A percentile compares a stretch with the other conserved stretches of the same genome.
Evolutionary conservation across 2,113 vertebrate species (phyloP).

Genomic region (Chionis minor): DNA sequence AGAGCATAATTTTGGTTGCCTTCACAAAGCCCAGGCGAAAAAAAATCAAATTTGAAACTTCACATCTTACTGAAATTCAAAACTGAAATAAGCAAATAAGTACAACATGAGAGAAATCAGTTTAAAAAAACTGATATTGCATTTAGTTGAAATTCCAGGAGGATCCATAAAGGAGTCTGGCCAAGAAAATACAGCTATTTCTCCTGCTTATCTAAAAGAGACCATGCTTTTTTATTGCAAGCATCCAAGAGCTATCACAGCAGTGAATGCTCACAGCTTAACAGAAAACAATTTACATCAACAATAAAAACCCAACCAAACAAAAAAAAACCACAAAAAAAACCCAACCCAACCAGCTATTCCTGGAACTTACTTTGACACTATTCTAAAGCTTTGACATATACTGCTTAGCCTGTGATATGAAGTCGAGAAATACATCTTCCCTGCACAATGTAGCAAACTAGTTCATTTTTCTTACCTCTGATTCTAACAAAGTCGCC

Average conservation of each 20-base stretch:
- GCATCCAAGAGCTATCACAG: not conserved
- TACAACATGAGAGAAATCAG: not conserved
- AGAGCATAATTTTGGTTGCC: not conserved
- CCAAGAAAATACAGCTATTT: not conserved
- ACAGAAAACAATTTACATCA: not conserved
- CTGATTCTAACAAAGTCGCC: slow-evolving; percentile 46
- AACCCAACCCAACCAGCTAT: not conserved
- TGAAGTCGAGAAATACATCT: not conserved
- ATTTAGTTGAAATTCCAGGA: not conserved
- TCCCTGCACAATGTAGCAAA: fast-evolving
- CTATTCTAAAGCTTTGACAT: not conserved
- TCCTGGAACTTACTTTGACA: not conserved
- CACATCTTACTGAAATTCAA: not conserved
- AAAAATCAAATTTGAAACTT: not conserved
- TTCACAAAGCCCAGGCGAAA: not conserved
- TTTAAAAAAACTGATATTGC: not conserved
- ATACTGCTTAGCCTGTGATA: not conserved
- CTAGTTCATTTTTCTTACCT: slow-evolving; percentile 59
- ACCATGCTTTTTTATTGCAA: not conserved
- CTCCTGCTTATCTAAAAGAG: not conserved
- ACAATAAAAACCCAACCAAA: not conserved
- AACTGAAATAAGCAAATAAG: not conserved
- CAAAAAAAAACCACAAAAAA: not conserved
- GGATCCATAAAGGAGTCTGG: not conserved
- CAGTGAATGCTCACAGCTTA: not conserved